These are phyloP conservation scores for Thunnus thynnus DNA, from an alignment of 2,113 vertebrate species.

Conservation along the genomic window DNA sequence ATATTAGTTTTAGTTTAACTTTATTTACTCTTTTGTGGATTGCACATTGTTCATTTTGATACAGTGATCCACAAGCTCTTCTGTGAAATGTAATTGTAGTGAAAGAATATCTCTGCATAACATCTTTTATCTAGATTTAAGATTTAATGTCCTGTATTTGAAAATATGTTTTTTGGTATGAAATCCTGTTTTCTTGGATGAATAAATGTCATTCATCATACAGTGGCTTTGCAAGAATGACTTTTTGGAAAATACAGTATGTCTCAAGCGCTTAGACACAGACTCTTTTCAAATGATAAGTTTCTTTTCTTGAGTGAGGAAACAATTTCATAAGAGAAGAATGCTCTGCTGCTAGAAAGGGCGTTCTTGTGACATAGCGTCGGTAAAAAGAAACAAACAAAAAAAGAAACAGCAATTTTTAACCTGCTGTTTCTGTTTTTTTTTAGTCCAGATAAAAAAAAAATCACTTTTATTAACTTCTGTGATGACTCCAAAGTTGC, in stretches of 20 bases:
- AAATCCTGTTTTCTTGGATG: background rate
- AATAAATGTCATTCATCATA: constrained; percentile 7
- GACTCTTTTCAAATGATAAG: background rate
- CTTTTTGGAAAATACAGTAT: background rate
- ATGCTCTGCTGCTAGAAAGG: no score
- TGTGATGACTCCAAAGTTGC: background rate
- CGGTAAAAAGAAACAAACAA: no score
- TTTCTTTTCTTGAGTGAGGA: background rate
- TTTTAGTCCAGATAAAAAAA: no score
- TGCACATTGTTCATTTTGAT: no score
- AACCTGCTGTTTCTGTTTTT: no score
- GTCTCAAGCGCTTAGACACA: background rate
- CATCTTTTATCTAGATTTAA: background rate
- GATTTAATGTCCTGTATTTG: background rate
- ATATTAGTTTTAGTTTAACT: no score
- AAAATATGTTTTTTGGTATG: background rate
- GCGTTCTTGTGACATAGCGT: background rate
- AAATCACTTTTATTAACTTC: background rate
- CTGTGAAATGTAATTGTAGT: background rate
- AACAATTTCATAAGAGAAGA: background rate
- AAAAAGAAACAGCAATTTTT: no score
- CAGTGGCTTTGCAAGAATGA: background rate
- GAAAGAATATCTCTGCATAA: background rate
- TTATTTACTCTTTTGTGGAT: no score
- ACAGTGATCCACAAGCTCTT: no score